Percentiles rank a stretch among this genome's conserved stretches.
phyloP scores from a whole-genome alignment of 2,797 vertebrate species.

The Liparis tanakae region DNA sequence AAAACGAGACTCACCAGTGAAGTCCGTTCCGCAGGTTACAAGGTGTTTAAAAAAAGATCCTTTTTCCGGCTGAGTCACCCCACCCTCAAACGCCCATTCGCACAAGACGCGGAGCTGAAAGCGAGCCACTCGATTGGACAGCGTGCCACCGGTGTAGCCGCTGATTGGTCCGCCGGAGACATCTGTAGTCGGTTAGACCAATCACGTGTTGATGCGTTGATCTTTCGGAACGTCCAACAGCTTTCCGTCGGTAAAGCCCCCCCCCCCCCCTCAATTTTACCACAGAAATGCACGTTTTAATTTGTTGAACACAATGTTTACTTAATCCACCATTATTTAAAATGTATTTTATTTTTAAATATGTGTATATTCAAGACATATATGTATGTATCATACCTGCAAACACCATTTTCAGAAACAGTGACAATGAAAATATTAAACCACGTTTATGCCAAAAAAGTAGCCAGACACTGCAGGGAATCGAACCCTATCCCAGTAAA shows the following conservation, averaged over 20 bases:
- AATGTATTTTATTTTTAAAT: neutral
- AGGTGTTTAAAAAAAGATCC: slow-evolving; percentile 64
- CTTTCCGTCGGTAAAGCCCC: too few species aligned
- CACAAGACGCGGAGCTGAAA: slow-evolving; percentile 17
- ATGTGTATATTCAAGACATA: too few species aligned
- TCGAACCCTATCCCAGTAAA: too few species aligned
- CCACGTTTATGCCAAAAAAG: too few species aligned
- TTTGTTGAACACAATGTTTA: neutral
- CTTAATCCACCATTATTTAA: neutral
- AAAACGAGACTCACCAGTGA: slow-evolving; percentile 75
- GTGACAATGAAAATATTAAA: too few species aligned
- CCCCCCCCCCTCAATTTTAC: too few species aligned
- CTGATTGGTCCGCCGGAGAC: slow-evolving; percentile 51
- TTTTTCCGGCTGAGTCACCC: slow-evolving; percentile 81
- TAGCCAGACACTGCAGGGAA: too few species aligned
- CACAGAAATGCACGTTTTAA: neutral
- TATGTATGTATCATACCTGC: too few species aligned
- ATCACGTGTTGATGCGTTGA: slow-evolving; percentile 71
- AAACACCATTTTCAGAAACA: too few species aligned
- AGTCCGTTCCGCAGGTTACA: slow-evolving; percentile 68
- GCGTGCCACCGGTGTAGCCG: slow-evolving; percentile 1
- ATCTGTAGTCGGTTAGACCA: slow-evolving; percentile 56
- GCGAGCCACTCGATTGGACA: slow-evolving; percentile 59
- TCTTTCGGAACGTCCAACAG: slow-evolving; percentile 42
- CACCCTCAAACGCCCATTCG: slow-evolving; percentile 77